These are phyloP conservation scores for Halcyon senegalensis DNA, from an alignment of 2,113 vertebrate species.

Conservation along the genomic window DNA sequence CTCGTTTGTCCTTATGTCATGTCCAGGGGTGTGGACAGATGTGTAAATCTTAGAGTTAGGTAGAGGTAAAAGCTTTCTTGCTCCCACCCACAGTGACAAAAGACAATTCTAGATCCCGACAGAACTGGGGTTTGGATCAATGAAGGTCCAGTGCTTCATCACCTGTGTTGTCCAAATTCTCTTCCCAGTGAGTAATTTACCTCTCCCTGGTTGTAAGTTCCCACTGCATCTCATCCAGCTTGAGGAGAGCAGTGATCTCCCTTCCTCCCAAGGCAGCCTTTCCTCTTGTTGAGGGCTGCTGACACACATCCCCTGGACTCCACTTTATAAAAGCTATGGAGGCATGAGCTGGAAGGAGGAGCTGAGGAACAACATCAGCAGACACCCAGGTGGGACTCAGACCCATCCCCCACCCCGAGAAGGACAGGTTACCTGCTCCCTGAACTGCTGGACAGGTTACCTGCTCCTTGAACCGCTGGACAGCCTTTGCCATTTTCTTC, in stretches of 20 bases:
- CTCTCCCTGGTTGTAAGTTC: not conserved
- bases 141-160: not conserved
- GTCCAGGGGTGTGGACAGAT: not conserved
- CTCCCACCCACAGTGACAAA: not conserved
- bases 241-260: not conserved
- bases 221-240: not conserved
- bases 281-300: not conserved
- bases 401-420: not conserved
- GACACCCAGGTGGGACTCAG: not conserved
- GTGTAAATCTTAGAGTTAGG: not conserved
- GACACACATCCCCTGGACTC: not conserved
- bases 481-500: slow-evolving; percentile 52
- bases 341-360: not conserved
- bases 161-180: not conserved
- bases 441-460: slow-evolving; percentile 30
- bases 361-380: not conserved
- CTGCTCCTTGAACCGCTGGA: slow-evolving; percentile 60
- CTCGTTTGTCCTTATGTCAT: not conserved
- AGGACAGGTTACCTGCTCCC: not conserved
- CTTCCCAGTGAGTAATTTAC: not conserved
- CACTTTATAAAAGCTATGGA: not conserved
- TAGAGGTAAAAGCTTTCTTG: not conserved
- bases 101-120: not conserved
- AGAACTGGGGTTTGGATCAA: not conserved
- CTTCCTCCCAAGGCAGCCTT: not conserved